Evolutionary conservation across 2,888 invertebrate genomes (phyloP).

Genomic region (Volucella inanis): DNA sequence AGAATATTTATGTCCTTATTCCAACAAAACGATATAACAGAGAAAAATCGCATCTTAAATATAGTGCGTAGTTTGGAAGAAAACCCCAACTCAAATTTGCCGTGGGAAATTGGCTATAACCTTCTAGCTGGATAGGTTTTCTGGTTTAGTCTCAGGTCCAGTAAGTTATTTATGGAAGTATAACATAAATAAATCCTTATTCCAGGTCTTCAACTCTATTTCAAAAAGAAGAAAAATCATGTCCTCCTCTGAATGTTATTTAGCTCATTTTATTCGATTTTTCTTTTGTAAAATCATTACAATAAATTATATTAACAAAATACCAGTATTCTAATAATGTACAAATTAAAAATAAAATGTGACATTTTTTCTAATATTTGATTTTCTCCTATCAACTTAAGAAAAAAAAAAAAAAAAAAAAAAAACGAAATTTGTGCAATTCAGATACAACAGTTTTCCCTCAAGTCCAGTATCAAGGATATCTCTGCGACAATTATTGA

Average conservation of each 20-base stretch:
- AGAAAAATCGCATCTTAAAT: too few species aligned
- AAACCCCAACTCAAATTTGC: too few species aligned
- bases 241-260: slow-evolving; percentile 37
- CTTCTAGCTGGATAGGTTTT: not conserved
- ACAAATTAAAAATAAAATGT: slow-evolving; percentile 51
- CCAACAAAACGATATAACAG: too few species aligned
- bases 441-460: not conserved
- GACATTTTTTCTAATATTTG: slow-evolving; percentile 22
- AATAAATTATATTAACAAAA: slow-evolving; percentile 64
- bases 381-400: slow-evolving; percentile 38
- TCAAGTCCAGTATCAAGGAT: slow-evolving; percentile 11
- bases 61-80: too few species aligned
- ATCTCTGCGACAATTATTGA: slow-evolving; percentile 16
- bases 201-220: too few species aligned
- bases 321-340: slow-evolving; percentile 57
- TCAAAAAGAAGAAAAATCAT: slow-evolving; percentile 1
- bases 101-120: not conserved
- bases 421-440: not conserved
- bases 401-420: slow-evolving; percentile 13
- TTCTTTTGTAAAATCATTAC: slow-evolving; percentile 64
- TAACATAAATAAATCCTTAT: too few species aligned
- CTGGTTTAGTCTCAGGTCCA: not conserved
- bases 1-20: too few species aligned
- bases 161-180: too few species aligned
- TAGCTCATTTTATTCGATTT: slow-evolving; percentile 60